Base-by-base conservation (phyloP, 2,888 invertebrate genomes). In the Idaea straminata region DNA sequence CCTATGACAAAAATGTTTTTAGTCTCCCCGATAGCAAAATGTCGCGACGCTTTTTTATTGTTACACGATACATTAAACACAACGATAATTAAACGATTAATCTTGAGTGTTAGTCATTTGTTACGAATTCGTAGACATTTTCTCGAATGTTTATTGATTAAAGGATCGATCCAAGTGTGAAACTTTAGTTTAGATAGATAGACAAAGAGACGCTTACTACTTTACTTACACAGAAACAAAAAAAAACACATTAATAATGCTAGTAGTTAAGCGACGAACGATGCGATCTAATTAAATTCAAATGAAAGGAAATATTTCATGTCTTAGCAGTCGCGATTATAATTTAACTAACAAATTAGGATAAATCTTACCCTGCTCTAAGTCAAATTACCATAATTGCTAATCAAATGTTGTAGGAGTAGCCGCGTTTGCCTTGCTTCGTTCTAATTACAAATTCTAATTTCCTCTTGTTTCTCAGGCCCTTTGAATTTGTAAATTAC, bases 381-480 rank as follows among this genome's bases (percentile, higher is more conserved):
- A 92, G 90, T 87, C 87, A 86, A 89, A 92, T 92, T 92, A 90
- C 83, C 92, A 92, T 92, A 92, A 92, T 92, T 91, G 91, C 87
- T 92, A 92, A 92, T 92, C 92, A 92, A 92, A 92, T 87, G 91
- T 88, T 88, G 89, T 88, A 86, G 87, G 87, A 87, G 87, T 85
- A 83, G 85, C 85, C 81, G 82, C 81, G 82, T 83, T 80, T 82
- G 83, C 81, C 83, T 84, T 81, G 85, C 86, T 83, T 82, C 85
- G 83, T 82, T 82, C 89, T 92, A 92, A 92, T 92, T 92, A 92
- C 87, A 90, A 91, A 92, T 92, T 91, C 91, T 91, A 91, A 92
- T 92, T 90, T 83, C 83, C 88, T 88, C 92, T 91, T 92, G 91
- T 92, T 89, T 85, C 87, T 85, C 86, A 85, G 87, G 86, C 85